Evolutionary conservation across 2,113 vertebrate genomes (phyloP), one percentile per base, ranked within the genome.

Genomic region (Passer montanus): DNA sequence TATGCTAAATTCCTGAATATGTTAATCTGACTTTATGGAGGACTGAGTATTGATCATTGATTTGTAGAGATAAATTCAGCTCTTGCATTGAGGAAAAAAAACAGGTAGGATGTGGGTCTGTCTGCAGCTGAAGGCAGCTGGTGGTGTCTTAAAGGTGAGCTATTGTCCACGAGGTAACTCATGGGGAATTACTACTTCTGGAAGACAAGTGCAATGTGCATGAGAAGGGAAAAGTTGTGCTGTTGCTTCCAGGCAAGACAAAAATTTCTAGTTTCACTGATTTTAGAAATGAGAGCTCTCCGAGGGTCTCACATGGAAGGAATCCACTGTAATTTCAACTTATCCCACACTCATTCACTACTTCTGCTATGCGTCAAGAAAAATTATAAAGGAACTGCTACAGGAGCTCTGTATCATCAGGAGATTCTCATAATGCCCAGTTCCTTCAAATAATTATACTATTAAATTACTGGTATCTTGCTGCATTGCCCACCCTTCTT

Each of bases 401-500:
- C 18, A 72, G 58, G 27, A 43, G 6, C 22, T 64, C 49, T 60
- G 0, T 43, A 47, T 62, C 37, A 80, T 19, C 39, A 80, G 31
- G 16, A 76, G 17, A 66, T 41, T 73, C 43, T 77, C 26, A 13
- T 50, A 69, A 66, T 64, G 13, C 20, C 66, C 27, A 39, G 17
- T 39, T 30, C 30, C 26, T 84, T 77, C 44, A 86, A 90, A 76
- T 22, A 77, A 10, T 37, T 33, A 14, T 41, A 56, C 9, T 44
- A n/a, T 56, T 88, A 79, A 73, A 94, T 3, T 2, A 58, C 26
- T 69, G 7, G 6, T 50, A 52, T 46, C 53, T 73, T 69, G 15
- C 52, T 46, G 39, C 39, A 16, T n/a, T 82, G 19, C 28, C 33
- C 0, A 0, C 5, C 6, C 7, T 19, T 37, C 23, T 67, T 70